Evolutionary conservation across 2,888 invertebrate species (phyloP).

Genomic region (Spialia ferax): DNA sequence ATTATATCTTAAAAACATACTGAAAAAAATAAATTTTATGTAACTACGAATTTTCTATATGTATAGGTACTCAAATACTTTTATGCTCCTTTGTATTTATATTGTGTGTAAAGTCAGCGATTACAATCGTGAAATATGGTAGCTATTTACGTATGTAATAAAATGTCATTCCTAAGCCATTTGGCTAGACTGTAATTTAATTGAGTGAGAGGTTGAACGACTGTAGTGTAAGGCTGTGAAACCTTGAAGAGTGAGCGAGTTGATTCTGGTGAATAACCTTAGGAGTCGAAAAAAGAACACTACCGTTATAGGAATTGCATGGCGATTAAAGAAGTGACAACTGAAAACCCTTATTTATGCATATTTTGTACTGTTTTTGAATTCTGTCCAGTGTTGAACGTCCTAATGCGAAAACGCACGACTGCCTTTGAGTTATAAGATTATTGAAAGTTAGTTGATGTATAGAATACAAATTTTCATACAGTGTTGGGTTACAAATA

Average conservation of each 20-base stretch:
- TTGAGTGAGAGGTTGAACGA: slow-evolving; percentile 77
- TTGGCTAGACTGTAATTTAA: slow-evolving; percentile 68
- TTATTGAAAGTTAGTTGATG: slow-evolving; percentile 57
- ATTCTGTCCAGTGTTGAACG: slow-evolving; percentile 69
- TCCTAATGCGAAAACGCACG: slow-evolving; percentile 64
- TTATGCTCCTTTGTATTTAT: slow-evolving; percentile 24
- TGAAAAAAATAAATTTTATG: slow-evolving; percentile 12
- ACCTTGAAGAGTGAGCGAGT: slow-evolving; percentile 70
- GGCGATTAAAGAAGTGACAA: slow-evolving; percentile 44
- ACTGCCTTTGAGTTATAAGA: slow-evolving; percentile 62
- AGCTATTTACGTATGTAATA: slow-evolving; percentile 59
- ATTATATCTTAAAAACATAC: slow-evolving; percentile 1
- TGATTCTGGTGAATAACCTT: slow-evolving; percentile 58
- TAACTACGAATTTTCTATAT: slow-evolving; percentile 23
- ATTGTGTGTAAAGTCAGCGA: slow-evolving; percentile 19
- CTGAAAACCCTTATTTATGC: slow-evolving; percentile 21
- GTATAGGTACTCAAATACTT: slow-evolving; percentile 6
- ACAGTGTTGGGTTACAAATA: slow-evolving; percentile 77
- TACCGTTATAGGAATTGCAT: slow-evolving; percentile 8
- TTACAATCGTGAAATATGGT: slow-evolving; percentile 46
- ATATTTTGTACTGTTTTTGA: slow-evolving; percentile 51
- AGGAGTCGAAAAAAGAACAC: background rate
- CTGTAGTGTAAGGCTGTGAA: slow-evolving; percentile 85
- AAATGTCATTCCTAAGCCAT: slow-evolving; percentile 76
- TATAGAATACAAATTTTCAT: slow-evolving; percentile 58